Percentiles rank a stretch among this genome's conserved stretches.
These are phyloP conservation scores for Drosophila villosipedis DNA, from an alignment of 2,888 invertebrate species.

Conservation along the genomic window DNA sequence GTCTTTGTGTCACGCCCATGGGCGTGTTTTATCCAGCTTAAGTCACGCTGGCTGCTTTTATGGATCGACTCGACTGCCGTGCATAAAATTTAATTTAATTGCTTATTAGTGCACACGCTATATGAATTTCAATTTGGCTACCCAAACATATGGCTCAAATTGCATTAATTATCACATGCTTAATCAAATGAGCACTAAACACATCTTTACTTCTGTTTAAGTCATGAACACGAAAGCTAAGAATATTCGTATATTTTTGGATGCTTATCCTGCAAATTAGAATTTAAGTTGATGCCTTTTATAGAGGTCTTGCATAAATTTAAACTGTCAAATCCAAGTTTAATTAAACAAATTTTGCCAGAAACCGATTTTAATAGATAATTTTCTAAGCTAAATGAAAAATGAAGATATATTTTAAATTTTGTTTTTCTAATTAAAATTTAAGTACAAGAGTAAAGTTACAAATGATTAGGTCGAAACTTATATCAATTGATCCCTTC, in stretches of 20 bases:
- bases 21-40: slow-evolving; percentile 9
- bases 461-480: not conserved
- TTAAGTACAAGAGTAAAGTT: not conserved
- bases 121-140: slow-evolving; percentile 67
- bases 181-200: slow-evolving; percentile 31
- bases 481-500: rapidly evolving
- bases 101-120: slow-evolving; percentile 62
- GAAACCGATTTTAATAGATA: too few species aligned
- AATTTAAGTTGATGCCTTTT: not conserved
- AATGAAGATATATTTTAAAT: too few species aligned
- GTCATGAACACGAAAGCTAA: not conserved
- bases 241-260: not conserved
- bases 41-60: slow-evolving; percentile 30
- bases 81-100: slow-evolving; percentile 62
- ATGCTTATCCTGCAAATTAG: too few species aligned
- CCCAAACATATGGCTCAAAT: slow-evolving; percentile 47
- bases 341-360: not conserved
- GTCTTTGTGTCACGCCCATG: slow-evolving; percentile 9
- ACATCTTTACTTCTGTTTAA: slow-evolving; percentile 23
- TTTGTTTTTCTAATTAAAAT: not conserved
- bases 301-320: not conserved
- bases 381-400: not conserved
- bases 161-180: slow-evolving; percentile 41
- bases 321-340: not conserved
- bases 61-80: slow-evolving; percentile 22